phyloP scores from a whole-genome alignment of 2,797 vertebrate genomes.

The Aselliscus stoliczkanus region DNA sequence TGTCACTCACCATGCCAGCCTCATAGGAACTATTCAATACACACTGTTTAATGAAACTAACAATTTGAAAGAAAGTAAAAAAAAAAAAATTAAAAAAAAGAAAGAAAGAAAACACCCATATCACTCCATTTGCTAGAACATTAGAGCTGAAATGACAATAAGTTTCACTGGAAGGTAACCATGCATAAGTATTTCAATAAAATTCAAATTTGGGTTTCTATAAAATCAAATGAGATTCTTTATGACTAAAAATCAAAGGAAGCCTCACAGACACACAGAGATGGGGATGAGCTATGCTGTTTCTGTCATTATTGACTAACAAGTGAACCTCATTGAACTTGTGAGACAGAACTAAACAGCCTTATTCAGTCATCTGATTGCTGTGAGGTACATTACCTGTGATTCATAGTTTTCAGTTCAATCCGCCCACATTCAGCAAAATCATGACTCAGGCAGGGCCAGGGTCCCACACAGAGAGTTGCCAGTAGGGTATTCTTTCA shows the following conservation, averaged over 20 bases:
- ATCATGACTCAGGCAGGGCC: neutral
- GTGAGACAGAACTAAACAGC: neutral
- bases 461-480: rapidly evolving
- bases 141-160: slow-evolving; percentile 35
- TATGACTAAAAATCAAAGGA: slow-evolving; percentile 6
- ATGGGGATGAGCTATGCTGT: neutral
- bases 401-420: neutral
- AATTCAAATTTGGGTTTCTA: slow-evolving; percentile 37
- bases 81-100: neutral
- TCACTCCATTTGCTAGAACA: neutral
- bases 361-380: neutral
- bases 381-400: neutral
- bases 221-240: slow-evolving; percentile 40
- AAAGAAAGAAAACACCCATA: too few species aligned
- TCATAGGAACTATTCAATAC: neutral
- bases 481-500: neutral
- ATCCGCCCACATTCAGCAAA: neutral
- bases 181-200: slow-evolving; percentile 3
- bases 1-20: neutral
- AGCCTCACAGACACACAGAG: neutral
- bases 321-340: neutral
- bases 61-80: neutral
- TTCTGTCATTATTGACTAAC: neutral
- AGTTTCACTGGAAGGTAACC: slow-evolving; percentile 26
- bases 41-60: slow-evolving; percentile 50